phyloP scores from a whole-genome alignment of 2,888 invertebrate species.

The Pachliopta kotzebuea region DNA sequence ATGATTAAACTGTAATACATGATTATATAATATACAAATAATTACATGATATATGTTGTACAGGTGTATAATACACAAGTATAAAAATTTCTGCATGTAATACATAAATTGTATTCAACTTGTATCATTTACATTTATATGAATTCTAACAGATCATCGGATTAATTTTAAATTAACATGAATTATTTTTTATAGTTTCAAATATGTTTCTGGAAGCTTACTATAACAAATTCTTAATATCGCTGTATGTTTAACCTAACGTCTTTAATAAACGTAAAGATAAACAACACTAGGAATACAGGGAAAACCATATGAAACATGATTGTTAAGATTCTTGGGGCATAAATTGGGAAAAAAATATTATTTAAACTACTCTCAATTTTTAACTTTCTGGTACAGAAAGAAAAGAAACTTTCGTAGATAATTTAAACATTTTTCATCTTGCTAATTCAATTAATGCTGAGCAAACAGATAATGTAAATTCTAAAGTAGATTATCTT shows the following conservation, averaged over 20 bases:
- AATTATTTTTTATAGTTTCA: constrained; percentile 16
- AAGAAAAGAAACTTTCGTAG: too few relatives aligned
- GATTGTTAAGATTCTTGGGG: neutral
- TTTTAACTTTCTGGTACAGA: too few relatives aligned
- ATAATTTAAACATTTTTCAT: constrained; percentile 11
- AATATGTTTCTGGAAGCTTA: constrained; percentile 2
- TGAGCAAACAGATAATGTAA: constrained; percentile 13
- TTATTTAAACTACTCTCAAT: neutral
- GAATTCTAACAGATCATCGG: constrained; percentile 15
- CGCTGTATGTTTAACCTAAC: neutral
- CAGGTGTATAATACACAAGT: too few relatives aligned
- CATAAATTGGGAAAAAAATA: neutral
- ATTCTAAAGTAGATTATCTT: constrained; percentile 21
- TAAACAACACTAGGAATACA: neutral
- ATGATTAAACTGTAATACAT: too few relatives aligned
- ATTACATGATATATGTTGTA: too few relatives aligned
- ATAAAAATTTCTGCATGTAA: too few relatives aligned
- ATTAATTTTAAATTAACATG: constrained; percentile 18
- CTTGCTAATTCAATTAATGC: constrained; percentile 26
- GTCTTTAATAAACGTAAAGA: neutral
- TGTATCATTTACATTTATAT: constrained; percentile 27
- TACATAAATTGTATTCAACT: constrained; percentile 8
- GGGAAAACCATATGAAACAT: neutral
- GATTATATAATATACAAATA: too few relatives aligned
- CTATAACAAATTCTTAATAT: constrained; percentile 4